Evolutionary conservation across 1,140 invertebrate species (phyloP), one percentile per base, ranked within the genome.

Genomic region (Hydropsyche tenuis): DNA sequence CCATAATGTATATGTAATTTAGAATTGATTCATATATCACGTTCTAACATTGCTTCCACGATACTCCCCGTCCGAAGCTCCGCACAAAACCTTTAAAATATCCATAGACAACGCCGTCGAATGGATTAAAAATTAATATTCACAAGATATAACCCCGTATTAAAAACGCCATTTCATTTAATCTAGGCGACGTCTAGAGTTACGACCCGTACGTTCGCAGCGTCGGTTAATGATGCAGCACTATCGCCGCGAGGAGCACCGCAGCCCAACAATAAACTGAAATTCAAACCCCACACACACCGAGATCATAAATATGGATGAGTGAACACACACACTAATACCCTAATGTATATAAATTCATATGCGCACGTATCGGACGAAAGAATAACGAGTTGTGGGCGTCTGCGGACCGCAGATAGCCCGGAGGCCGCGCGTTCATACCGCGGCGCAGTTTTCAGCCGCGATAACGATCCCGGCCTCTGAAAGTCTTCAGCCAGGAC

Each of bases 381-480:
- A 60, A 60, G 23, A 60, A 60, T 60, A 60, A 60, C 23, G 56
- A 60, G 45, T 68, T 27, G 74, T 51, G n/a, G 45, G 16, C 27
- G 65, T 25, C 45, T 63, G 69, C 70, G 73, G 71, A 73, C 25
- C 60, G 42, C 70, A 48, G 56, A 72, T 72, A 72, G 70, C 69
- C 69, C 16, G 16, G 12, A 9, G 66, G 51, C 37, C 71, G 63
- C 63, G n/a, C 9, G 72, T 64, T 76, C 74, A 76, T 74, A 76
- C 60, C 72, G 72, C n/a, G n/a, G n/a, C 75, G 75, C 72, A 69
- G 65, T 74, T 74, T 74, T 72, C 75, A 66, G 53, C 18, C 46
- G 66, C 68, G 75, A 76, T 73, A 76, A 76, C 75, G 75, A 76
- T 72, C 75, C 25, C 37, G 23, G 23, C 6, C 37, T 23, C 37